Evolutionary conservation across 1,140 invertebrate genomes (phyloP), one percentile per base, ranked within the genome.

Genomic region (Oryctes rhinoceros): DNA sequence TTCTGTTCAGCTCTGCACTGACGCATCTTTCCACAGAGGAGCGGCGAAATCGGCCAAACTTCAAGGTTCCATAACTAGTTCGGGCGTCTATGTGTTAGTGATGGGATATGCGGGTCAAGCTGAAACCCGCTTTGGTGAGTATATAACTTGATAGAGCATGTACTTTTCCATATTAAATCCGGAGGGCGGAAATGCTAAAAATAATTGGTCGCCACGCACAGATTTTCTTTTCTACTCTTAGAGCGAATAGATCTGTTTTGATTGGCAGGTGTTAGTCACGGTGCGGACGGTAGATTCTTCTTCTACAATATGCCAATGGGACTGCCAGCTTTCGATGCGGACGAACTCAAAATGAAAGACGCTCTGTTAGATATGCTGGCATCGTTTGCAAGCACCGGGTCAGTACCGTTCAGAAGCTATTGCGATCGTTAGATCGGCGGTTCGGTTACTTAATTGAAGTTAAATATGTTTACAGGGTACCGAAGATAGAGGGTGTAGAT

Each of bases 201-300:
- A 71, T 20, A 11, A 11, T 1, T 0, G 6, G n/a, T 20, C 24
- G 24, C 24, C 24, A 30, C 24, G 24, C n/a, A n/a, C n/a, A n/a
- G n/a, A 30, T 30, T 30, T 30, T 30, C 24, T 30, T 2, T 30
- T 30, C n/a, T 30, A 30, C 24, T 30, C 24, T 30, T 30, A 30
- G 24, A 30, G 24, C 24, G 2, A 30, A 30, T 30, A 30, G 24
- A 30, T 30, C 24, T 30, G 39, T 10, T 44, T 10, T 44, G 9
- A 44, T 74, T 78, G 15, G 39, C 15, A 59, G 76, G 15, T 59
- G 76, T 49, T 15, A 48, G 44, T 7, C 76, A 78, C 24, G 76
- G 76, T 18, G 15, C 20, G 7, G 76, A 74, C 10, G 67, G 9
- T 2, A 74, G 24, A 74, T 74, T 37, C 3, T 44, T 44, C 39